Percentiles rank a stretch among this genome's conserved stretches.
These are phyloP conservation scores for Choristoneura rosaceana DNA, from an alignment of 2,888 invertebrate species.

Conservation along the genomic window DNA sequence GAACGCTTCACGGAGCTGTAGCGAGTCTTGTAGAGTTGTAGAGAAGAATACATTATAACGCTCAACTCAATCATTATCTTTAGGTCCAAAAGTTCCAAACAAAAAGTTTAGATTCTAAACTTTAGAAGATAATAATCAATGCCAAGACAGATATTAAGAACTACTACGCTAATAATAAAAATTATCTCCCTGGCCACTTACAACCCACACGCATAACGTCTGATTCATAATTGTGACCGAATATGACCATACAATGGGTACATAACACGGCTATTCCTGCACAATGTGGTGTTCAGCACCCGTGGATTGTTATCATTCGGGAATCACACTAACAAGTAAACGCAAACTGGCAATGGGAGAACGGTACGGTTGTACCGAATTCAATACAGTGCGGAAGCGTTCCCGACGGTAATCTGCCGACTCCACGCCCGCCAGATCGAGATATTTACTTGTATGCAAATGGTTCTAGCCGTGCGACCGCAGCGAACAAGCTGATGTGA, in stretches of 20 bases:
- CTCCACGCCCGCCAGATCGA: conserved; percentile 71
- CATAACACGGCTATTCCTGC: conserved; percentile 50
- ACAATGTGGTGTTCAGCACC: conserved; percentile 58
- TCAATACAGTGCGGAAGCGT: conserved; percentile 80
- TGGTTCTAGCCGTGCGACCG: conserved; percentile 78
- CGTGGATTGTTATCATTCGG: conserved; percentile 76
- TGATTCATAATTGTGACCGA: conserved; percentile 42
- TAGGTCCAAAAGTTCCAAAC: no score
- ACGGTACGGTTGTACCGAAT: conserved; percentile 70
- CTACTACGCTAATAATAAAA: conserved; percentile 11
- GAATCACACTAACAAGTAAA: conserved; percentile 81
- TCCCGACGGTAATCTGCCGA: conserved; percentile 72
- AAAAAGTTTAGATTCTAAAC: no score
- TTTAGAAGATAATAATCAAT: no score
- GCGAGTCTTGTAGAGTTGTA: no score
- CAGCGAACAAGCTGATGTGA: conserved; percentile 75
- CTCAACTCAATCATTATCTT: no score
- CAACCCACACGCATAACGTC: conserved; percentile 41
- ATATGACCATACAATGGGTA: conserved; percentile 44
- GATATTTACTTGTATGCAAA: conserved; percentile 84
- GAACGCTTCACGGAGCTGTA: no score
- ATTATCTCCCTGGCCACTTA: conserved; percentile 12
- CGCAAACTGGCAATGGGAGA: conserved; percentile 72
- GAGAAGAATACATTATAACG: no score
- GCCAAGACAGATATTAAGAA: no score